Conservation (phyloP, 64 coral and sea anemone species). For the Actinia tenebrosa region DNA sequence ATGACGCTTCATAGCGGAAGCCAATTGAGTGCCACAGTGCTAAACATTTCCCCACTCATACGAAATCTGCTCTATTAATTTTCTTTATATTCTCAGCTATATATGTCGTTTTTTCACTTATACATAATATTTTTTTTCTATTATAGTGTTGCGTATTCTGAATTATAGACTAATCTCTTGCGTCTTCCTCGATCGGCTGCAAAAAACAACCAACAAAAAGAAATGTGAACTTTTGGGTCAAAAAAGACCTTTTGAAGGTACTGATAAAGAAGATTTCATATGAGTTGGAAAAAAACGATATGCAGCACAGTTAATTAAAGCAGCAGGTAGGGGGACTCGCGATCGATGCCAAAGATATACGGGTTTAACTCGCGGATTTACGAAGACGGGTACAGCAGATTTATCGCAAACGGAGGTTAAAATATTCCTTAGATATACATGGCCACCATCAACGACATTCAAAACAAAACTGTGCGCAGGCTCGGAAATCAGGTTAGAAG, state of each 20-base stretch:
- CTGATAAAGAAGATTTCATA: not conserved
- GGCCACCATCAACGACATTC: no score
- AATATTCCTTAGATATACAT: no score
- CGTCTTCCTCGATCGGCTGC: constrained; percentile 45
- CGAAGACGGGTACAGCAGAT: no score
- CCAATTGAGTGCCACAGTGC: not conserved
- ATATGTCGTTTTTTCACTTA: not conserved
- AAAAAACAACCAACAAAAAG: constrained; percentile 2
- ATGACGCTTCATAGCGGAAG: not conserved
- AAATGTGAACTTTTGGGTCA: not conserved
- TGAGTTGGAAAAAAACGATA: not conserved
- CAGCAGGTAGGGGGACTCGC: no score
- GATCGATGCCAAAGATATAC: no score
- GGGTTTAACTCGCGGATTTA: no score
- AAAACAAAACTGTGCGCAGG: no score
- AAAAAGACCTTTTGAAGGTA: no score
- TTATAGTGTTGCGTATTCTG: constrained; percentile 59
- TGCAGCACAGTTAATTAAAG: not conserved
- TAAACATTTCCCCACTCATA: not conserved
- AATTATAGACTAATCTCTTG: constrained; percentile 57
- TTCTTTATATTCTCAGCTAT: not conserved
- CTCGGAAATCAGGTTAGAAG: no score
- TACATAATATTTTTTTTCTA: not conserved
- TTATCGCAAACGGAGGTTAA: no score
- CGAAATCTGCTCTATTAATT: no score